Base-by-base conservation (phyloP, 2,797 vertebrate species). In the Coracias cyanogaster region DNA sequence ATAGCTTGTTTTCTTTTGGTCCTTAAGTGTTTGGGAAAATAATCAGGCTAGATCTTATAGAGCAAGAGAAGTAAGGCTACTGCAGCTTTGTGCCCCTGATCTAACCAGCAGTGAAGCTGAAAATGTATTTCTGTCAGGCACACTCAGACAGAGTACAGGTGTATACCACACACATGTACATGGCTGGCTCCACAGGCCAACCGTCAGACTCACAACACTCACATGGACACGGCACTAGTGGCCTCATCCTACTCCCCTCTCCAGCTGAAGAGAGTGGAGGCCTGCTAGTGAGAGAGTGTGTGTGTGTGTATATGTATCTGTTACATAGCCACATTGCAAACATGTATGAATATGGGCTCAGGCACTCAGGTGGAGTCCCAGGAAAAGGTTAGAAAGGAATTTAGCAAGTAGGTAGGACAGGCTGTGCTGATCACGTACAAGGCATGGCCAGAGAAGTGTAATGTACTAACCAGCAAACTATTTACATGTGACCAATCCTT, bases 391-490 rank as follows among this genome's bases (percentile, higher is more conserved):
- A 61, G 61, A 55, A 57, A 35, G 37, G 15, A 61, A 17, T 79
- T 83, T 37, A 66, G n/a, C 15, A 76, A 71, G 43, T 7, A 61
- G 57, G 29, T 19, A 46, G 62, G 51, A 70, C 10, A n/a, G n/a
- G 6, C 41, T 43, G 41, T 43, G 41, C 41, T 43, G 41, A 43
- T 43, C 41, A 43, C 7, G 16, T 43, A 16, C 45, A 35, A n/a
- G 24, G 26, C 57, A 20, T 25, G 21, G 49, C 21, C 21, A 60
- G 21, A 29, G 6, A 21, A 65, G 8, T 3, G 6, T 25, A 21
- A 3, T 0, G 0, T 37, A 37, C 37, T 37, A 37, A 22, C 43
- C 29, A 46, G 29, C 8, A 73, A 62, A 22, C 18, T 65, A 4
- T 6, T 65, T 41, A 24, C 4, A 4, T 4, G 8, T 39, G 21